Conservation (phyloP, 2,797 vertebrate genomes). For the Molossus alvarezi region DNA sequence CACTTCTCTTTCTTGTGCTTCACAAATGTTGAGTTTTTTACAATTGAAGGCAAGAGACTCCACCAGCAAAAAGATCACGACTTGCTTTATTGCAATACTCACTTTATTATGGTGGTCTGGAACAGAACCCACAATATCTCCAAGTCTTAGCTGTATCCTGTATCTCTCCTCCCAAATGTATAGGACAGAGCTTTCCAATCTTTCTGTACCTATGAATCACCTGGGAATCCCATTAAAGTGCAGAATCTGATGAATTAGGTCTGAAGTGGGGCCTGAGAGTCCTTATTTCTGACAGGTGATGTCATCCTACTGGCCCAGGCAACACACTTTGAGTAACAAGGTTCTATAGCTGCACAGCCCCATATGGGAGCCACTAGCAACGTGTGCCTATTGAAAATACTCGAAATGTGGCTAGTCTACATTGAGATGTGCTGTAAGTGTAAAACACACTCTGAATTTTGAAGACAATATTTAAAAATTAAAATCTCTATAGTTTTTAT, state of each 20-base stretch:
- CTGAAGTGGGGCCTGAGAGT: not conserved
- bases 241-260: not conserved
- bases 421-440: not conserved
- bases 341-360: not conserved
- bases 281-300: not conserved
- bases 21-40: not conserved
- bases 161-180: not conserved
- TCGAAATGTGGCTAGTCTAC: not conserved
- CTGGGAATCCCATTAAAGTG: not conserved
- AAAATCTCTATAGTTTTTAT: slow-evolving; percentile 8
- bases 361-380: not conserved
- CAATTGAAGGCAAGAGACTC: not conserved
- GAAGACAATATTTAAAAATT: slow-evolving; percentile 3
- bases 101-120: not conserved
- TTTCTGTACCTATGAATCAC: not conserved
- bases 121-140: not conserved
- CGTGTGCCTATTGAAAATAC: not conserved
- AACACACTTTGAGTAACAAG: not conserved
- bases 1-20: not conserved
- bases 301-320: not conserved
- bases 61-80: not conserved
- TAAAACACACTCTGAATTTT: not conserved
- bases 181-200: not conserved
- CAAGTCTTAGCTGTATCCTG: no score
- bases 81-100: not conserved